A percentile compares a stretch with the other conserved stretches of the same genome.
Evolutionary conservation across 2,888 invertebrate genomes (phyloP).

Genomic region (Cotesia congregata): DNA sequence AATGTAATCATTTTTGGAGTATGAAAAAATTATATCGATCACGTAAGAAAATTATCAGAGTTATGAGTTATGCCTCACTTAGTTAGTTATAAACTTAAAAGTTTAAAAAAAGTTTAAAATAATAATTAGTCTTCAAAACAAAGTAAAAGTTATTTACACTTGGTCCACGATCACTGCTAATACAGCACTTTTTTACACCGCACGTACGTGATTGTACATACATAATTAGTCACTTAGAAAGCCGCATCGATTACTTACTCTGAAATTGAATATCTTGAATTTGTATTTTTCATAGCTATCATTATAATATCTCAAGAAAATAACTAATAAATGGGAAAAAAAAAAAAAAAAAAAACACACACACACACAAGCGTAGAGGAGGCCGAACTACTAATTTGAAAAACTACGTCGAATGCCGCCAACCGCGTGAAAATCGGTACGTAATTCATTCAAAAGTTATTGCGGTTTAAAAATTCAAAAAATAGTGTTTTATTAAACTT

Average conservation of each 20-base stretch:
- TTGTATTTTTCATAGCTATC: constrained; percentile 64
- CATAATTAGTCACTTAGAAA: constrained; percentile 51
- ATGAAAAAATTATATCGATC: constrained; percentile 3
- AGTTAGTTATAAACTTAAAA: neutral
- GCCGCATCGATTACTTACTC: constrained; percentile 64
- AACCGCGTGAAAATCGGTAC: too few species aligned
- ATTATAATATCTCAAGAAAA: constrained; percentile 45
- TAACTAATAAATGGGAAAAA: too few species aligned
- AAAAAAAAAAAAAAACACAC: too few species aligned
- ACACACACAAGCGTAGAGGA: too few species aligned
- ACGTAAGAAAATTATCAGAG: neutral
- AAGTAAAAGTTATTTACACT: constrained; percentile 61
- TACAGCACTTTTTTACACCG: constrained; percentile 53
- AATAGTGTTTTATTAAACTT: too few species aligned
- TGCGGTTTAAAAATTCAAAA: too few species aligned
- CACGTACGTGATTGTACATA: constrained; percentile 57
- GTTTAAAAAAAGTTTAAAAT: neutral
- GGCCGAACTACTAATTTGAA: too few species aligned
- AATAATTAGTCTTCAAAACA: constrained; percentile 46
- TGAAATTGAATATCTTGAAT: constrained; percentile 67
- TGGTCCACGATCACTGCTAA: constrained; percentile 65
- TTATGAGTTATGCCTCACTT: neutral
- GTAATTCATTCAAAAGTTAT: too few species aligned
- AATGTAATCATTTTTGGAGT: neutral
- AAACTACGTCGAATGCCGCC: too few species aligned